phyloP scores from a whole-genome alignment of 2,113 vertebrate species.

The Rhinolophus ferrumequinum region DNA sequence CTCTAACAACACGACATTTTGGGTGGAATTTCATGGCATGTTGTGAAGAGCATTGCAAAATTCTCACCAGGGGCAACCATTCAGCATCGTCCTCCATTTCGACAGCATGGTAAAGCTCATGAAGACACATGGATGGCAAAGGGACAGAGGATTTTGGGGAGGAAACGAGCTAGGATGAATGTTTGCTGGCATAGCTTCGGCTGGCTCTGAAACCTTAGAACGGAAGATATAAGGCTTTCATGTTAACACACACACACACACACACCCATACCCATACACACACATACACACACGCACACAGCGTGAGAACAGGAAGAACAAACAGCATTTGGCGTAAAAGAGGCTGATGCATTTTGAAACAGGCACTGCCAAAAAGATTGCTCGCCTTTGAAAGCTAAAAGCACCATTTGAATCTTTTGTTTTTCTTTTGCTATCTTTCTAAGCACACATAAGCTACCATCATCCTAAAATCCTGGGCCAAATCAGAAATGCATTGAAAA shows the following conservation, averaged over 20 bases:
- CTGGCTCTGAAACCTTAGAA: not conserved
- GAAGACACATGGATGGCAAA: not conserved
- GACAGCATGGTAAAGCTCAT: not conserved
- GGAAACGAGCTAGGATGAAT: not conserved
- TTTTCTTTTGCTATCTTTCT: slow-evolving; percentile 42
- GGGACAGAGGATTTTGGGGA: not conserved
- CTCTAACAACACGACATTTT: rapidly evolving
- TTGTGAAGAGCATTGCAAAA: not conserved
- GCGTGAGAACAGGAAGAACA: not conserved
- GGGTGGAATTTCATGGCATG: not conserved
- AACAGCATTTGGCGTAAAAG: not conserved
- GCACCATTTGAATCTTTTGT: slow-evolving; percentile 29
- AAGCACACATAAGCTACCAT: slow-evolving; percentile 37
- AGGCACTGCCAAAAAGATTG: not conserved
- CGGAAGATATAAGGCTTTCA: not conserved
- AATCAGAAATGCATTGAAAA: slow-evolving; percentile 50
- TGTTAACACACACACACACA: not conserved
- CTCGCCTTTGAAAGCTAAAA: slow-evolving; percentile 70
- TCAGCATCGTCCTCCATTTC: not conserved
- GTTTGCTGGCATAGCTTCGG: not conserved
- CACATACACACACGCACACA: not conserved
- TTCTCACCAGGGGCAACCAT: not conserved
- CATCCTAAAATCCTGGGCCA: slow-evolving; percentile 47
- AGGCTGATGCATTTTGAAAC: slow-evolving; percentile 52
- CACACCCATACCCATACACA: not conserved